Conservation (phyloP, 2,113 vertebrate genomes). For the Pangasianodon hypophthalmus region DNA sequence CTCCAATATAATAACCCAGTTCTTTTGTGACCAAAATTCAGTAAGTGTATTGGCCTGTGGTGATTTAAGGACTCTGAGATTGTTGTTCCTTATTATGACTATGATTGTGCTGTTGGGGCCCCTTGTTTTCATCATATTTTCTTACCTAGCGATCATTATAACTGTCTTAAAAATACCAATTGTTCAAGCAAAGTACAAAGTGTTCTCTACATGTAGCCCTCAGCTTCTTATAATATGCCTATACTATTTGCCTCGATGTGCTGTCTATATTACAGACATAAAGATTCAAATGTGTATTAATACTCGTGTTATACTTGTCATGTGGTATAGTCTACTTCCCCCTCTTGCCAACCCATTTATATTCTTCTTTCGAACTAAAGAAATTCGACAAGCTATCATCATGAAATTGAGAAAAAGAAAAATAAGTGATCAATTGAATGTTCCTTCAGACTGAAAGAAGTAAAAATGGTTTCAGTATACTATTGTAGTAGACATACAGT, state of each 20-base stretch:
- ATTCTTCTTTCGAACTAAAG: conserved; percentile 68
- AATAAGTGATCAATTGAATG: conserved; percentile 20
- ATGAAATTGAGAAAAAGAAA: conserved; percentile 46
- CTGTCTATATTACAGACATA: conserved; percentile 67
- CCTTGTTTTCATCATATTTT: conserved; percentile 60
- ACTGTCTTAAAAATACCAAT: conserved; percentile 58
- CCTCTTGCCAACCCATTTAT: conserved; percentile 69
- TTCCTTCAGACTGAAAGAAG: conserved; percentile 2
- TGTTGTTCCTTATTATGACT: conserved; percentile 42
- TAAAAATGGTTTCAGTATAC: not conserved
- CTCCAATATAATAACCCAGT: conserved; percentile 67
- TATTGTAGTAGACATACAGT: not conserved
- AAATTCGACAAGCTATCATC: conserved; percentile 62
- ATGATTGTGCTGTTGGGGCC: conserved; percentile 65
- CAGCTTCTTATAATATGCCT: conserved; percentile 70
- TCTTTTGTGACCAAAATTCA: conserved; percentile 66
- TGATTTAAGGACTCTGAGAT: not conserved
- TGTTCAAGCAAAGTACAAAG: conserved; percentile 48
- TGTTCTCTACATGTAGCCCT: conserved; percentile 68
- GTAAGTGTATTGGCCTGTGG: conserved; percentile 62
- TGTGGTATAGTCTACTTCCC: conserved; percentile 73
- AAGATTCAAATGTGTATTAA: conserved; percentile 56
- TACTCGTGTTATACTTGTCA: conserved; percentile 60
- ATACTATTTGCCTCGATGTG: conserved; percentile 70
- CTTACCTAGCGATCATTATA: conserved; percentile 63